Conservation (phyloP, 2,888 invertebrate species). For the Mythimna lalbum region DNA sequence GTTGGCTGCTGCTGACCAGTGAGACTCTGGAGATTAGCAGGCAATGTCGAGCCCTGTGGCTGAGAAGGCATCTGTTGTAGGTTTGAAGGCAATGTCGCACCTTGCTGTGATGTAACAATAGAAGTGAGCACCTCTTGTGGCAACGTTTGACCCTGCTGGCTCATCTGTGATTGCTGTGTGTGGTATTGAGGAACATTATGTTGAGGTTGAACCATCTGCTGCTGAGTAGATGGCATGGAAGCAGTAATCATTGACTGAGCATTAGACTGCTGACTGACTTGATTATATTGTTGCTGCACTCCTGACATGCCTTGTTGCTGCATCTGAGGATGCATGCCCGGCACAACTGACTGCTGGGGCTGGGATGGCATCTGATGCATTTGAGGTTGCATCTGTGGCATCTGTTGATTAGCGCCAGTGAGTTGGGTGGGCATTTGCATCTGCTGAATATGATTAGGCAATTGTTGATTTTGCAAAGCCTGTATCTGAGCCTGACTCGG, state of each 20-base stretch:
- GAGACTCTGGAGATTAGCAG: conserved; percentile 90
- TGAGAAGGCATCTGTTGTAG: conserved; percentile 86
- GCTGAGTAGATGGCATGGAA: conserved; percentile 86
- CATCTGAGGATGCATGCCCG: conserved; percentile 89
- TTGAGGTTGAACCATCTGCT: conserved; percentile 87
- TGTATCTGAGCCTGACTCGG: conserved; percentile 89
- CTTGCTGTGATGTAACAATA: conserved; percentile 88
- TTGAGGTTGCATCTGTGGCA: conserved; percentile 89
- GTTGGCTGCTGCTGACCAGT: conserved; percentile 87
- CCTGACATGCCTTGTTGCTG: conserved; percentile 87
- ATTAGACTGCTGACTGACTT: conserved; percentile 86
- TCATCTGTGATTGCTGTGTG: conserved; percentile 87
- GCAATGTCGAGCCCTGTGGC: conserved; percentile 91
- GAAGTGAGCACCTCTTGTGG: conserved; percentile 88
- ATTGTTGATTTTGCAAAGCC: conserved; percentile 89
- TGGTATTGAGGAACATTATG: conserved; percentile 89
- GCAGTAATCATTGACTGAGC: conserved; percentile 86
- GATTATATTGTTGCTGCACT: conserved; percentile 89
- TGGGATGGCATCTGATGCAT: conserved; percentile 89
- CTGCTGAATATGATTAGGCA: conserved; percentile 90
- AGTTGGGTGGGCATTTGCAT: conserved; percentile 88
- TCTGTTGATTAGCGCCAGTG: conserved; percentile 85
- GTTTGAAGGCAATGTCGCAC: conserved; percentile 85
- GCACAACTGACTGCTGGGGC: conserved; percentile 87
- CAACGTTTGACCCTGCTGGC: conserved; percentile 87